Conservation (phyloP, 2,797 vertebrate genomes). For the Gobionotothen gibberifrons region DNA sequence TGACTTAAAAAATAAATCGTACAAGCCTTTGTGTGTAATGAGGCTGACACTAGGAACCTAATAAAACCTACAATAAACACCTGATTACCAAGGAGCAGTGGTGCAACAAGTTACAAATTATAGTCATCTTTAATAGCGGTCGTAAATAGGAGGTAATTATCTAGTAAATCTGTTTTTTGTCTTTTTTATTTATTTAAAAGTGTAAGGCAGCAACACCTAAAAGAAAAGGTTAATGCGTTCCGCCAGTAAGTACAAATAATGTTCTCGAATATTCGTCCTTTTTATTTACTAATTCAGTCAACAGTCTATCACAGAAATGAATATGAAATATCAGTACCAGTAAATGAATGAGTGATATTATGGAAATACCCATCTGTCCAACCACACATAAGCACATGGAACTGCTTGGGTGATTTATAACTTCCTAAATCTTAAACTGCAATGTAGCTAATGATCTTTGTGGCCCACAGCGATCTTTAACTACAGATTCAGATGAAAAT, state of each 20-base stretch:
- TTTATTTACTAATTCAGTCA: background rate
- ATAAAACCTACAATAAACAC: background rate
- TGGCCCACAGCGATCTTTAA: background rate
- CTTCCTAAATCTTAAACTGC: background rate
- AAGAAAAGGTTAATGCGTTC: background rate
- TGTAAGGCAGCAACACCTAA: background rate
- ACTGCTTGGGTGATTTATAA: background rate
- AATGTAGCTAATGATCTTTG: background rate
- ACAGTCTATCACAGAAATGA: too few relatives aligned
- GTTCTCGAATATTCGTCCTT: background rate
- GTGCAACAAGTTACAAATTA: background rate
- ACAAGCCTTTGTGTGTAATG: background rate
- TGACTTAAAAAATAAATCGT: background rate
- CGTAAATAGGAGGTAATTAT: constrained; percentile 1
- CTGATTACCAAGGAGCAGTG: background rate
- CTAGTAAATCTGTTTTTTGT: background rate
- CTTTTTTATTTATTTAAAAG: too few relatives aligned
- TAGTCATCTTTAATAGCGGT: background rate
- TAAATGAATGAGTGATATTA: background rate
- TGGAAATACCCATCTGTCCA: background rate
- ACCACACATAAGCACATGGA: background rate
- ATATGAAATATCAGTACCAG: background rate
- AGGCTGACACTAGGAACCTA: background rate
- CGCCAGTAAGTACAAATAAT: background rate
- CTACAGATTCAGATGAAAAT: constrained; percentile 2